Percentiles rank a stretch among this genome's conserved stretches.
These are phyloP conservation scores for Thymelicus acteon DNA, from an alignment of 2,888 invertebrate species.

Conservation along the genomic window DNA sequence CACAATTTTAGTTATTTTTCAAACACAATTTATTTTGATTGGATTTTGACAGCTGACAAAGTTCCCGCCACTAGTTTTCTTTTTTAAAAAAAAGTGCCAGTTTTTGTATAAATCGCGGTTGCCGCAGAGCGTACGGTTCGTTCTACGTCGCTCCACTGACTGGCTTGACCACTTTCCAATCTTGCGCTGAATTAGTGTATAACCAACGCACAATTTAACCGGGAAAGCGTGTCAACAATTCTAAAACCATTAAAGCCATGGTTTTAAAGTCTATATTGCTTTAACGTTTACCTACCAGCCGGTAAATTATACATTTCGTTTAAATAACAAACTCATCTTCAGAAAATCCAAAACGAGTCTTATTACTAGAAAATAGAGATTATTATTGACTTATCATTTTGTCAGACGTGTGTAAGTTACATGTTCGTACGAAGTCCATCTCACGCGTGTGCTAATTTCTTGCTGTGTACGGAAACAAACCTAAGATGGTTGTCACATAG, in stretches of 20 bases:
- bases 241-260: conserved; percentile 37
- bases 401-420: conserved; percentile 13
- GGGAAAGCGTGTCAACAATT: conserved; percentile 47
- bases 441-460: conserved; percentile 36
- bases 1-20: conserved; percentile 25
- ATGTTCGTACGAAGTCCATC: conserved; percentile 24
- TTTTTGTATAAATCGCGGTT: conserved; percentile 43
- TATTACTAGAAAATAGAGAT: conserved; percentile 27
- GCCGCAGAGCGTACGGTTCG: conserved; percentile 49
- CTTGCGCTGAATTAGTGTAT: conserved; percentile 51
- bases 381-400: conserved; percentile 14
- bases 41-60: conserved; percentile 62
- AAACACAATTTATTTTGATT: conserved; percentile 36
- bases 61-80: conserved; percentile 48
- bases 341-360: conserved; percentile 33
- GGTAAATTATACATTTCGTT: conserved; percentile 38
- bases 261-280: conserved; percentile 42
- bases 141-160: conserved; percentile 54
- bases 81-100: conserved; percentile 42
- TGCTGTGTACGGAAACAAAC: conserved; percentile 30
- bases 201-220: conserved; percentile 40
- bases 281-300: conserved; percentile 27
- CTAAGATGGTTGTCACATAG: conserved; percentile 17
- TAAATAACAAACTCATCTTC: conserved; percentile 32
- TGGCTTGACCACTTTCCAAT: conserved; percentile 70